phyloP scores from a whole-genome alignment of 2,888 invertebrate genomes.

The Callosobruchus maculatus region DNA sequence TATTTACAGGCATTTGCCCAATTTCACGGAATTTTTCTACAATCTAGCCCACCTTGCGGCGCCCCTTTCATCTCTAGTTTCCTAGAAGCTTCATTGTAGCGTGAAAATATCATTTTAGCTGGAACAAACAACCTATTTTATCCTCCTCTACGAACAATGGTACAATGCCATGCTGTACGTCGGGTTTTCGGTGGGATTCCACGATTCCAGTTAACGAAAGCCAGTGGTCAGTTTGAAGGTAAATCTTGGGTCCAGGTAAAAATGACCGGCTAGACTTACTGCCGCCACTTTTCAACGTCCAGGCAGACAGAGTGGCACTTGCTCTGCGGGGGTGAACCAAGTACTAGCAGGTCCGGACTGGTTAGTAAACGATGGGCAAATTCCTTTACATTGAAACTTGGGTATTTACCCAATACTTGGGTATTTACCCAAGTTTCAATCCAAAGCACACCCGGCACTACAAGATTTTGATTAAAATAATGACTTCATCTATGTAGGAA shows the following conservation, averaged over 20 bases:
- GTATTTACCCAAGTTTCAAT: no score
- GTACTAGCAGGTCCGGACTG: background rate
- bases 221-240: background rate
- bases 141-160: background rate
- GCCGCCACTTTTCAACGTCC: background rate
- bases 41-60: background rate
- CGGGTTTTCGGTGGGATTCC: background rate
- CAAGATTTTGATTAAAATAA: no score
- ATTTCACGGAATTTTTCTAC: no score
- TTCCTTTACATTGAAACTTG: no score
- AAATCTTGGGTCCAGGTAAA: background rate
- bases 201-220: no score
- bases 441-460: no score
- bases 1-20: no score
- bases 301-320: background rate
- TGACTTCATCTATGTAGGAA: no score
- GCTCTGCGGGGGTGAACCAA: background rate
- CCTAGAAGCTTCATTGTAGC: background rate
- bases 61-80: background rate
- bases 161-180: background rate
- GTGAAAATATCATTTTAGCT: background rate
- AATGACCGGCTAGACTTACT: background rate
- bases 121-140: background rate
- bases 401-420: no score
- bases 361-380: background rate